Base-by-base conservation (phyloP, 1,140 invertebrate genomes). In the Protaetia brevitarsis region DNA sequence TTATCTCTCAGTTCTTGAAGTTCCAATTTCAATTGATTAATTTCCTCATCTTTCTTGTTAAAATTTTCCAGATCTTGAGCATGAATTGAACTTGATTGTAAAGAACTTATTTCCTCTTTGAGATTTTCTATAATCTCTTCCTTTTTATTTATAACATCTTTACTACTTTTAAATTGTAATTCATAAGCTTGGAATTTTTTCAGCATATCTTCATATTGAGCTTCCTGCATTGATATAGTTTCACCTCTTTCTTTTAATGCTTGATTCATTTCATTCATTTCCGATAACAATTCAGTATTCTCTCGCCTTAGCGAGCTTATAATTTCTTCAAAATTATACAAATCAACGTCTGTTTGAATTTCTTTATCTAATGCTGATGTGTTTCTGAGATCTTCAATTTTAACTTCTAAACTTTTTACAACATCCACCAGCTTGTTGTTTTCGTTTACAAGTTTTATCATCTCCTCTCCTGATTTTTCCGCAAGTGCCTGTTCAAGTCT, bases 241-340 rank as follows among this genome's bases (percentile, higher is more conserved):
- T 88, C 87, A 13, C 87, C 87, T 51, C 87, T 80, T 70, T 85
- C 84, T 73, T 88, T 88, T 0, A 89, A 71, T 1, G 84, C 86
- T 79, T 89, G 85, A 75, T 88, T 88, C 69, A 88, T 82, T 77
- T 88, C 86, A 66, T 88, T 85, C 84, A 89, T 87, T 79, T 89
- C 87, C 70, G 81, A 80, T 21, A 88, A 74, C 37, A 89, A 70
- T 71, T 87, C 85, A 2, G 79, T 65, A 74, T 87, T 86, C 76
- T 88, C 87, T 11, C 81, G 79, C 75, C 85, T 86, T 64, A 86
- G 82, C 23, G 80, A 73, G 1, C 74, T 66, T 11, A 85, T 74
- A 67, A 84, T 81, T 34, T 80, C 76, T 72, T 83, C 82, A 21
- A 79, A 66, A 11, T 61, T 60, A 41, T 16, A 13, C 11, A 28